Base-by-base conservation (phyloP, 2,113 vertebrate species). In the Jacana jacana region DNA sequence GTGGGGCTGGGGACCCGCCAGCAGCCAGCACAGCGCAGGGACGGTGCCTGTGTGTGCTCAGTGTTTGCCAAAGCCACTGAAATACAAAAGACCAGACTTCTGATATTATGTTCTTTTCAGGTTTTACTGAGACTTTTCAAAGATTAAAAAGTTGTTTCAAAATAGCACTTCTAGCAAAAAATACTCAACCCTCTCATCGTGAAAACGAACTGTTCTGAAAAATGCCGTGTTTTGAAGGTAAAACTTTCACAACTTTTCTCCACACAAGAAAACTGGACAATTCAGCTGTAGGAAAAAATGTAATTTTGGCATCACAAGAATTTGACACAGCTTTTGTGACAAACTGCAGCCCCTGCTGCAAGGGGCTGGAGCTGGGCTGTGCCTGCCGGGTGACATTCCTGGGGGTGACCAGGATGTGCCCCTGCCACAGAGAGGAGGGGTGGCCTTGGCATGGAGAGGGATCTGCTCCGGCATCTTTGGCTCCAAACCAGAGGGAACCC, bases 41-140 rank as follows among this genome's bases (percentile, higher is more conserved):
- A 7, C 1, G 4, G 55, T 8, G 7, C 2, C 5, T 7, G 3
- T 28, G 17, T 3, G 4, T 44, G n/a, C 33, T 49, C 18, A 4
- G 4, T 6, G 2, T 17, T 7, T 7, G 30, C 35, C 9, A 40
- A 42, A 39, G 44, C 24, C 42, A 8, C 30, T 20, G 44, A 27
- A 28, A 40, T n/a, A 23, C 30, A 10, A 13, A 17, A 33, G 23
- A 16, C 81, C 24, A 18, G 24, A 7, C 25, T 27, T 10, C 11
- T 7, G 22, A 10, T 17, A 14, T 33, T 8, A 11, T 7, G 22
- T 10, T 20, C 10, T 15, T 46, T 54, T 28, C 28, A 4, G 35
- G 28, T 25, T 48, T 60, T 18, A 7, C 27, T 20, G 40, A 28
- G 54, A 42, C 48, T 17, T 37, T 33, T 24, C 8, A 27, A 48